Evolutionary conservation across 2,797 vertebrate genomes (phyloP).

Genomic region (Rhodeus uyekii): DNA sequence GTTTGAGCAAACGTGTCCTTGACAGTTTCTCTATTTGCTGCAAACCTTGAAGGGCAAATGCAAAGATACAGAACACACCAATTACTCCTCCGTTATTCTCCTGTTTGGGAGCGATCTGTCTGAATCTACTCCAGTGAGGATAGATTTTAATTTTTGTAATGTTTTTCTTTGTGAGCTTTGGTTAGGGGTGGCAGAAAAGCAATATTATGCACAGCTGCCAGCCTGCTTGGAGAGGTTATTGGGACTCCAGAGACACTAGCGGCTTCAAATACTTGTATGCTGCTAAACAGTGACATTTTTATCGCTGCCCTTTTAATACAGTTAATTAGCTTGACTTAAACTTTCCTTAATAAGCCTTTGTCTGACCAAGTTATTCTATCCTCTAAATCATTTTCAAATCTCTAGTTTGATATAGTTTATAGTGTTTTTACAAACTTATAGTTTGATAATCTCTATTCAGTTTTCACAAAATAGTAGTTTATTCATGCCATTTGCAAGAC

Average conservation of each 20-base stretch:
- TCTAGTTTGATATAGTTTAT: too few species aligned
- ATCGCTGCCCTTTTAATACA: too few species aligned
- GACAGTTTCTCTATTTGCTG: constrained; percentile 7
- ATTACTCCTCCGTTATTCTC: not conserved
- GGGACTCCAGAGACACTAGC: too few species aligned
- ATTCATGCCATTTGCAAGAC: not conserved
- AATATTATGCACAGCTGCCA: too few species aligned
- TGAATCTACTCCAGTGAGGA: not conserved
- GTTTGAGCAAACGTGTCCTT: not conserved
- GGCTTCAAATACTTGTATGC: too few species aligned
- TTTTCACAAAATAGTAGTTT: not conserved
- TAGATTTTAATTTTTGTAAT: not conserved
- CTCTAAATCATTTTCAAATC: not conserved
- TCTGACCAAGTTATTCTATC: not conserved
- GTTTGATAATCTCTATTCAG: not conserved
- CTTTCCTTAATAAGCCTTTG: not conserved
- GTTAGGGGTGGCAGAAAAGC: too few species aligned
- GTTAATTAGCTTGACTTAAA: not conserved
- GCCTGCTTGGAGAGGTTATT: too few species aligned
- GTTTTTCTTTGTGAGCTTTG: not conserved
- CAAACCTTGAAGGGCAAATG: not conserved
- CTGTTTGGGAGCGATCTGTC: not conserved
- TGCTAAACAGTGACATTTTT: too few species aligned
- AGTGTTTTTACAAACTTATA: too few species aligned
- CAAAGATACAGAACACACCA: not conserved